Evolutionary conservation across 2,113 vertebrate species (phyloP).

Genomic region (Eudyptes chrysolophus): DNA sequence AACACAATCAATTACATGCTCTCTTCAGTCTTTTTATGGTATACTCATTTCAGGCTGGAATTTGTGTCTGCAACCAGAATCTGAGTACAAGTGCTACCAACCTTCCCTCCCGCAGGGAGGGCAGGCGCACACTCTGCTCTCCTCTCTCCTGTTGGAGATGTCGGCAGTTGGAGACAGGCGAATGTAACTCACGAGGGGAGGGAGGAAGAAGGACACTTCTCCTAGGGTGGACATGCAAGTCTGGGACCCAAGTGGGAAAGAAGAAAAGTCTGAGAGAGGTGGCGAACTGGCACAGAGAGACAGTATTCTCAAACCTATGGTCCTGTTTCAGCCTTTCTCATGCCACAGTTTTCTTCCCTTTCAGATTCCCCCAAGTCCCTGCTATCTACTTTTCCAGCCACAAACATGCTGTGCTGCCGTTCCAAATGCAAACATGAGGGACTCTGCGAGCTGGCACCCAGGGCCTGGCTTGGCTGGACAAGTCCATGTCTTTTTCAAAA

Average conservation of each 20-base stretch:
- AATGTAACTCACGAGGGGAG: not conserved
- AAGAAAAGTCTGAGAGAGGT: not conserved
- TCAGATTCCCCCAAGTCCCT: not conserved
- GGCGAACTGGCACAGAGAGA: not conserved
- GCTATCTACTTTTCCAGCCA: not conserved
- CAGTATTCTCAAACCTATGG: not conserved
- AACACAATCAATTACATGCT: not conserved
- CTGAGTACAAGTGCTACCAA: not conserved
- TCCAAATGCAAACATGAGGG: not conserved
- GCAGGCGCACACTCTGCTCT: not conserved
- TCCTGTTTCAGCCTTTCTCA: not conserved
- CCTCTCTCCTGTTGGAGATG: too few relatives aligned
- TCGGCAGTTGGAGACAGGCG: not conserved
- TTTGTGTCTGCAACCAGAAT: not conserved
- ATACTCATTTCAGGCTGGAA: not conserved
- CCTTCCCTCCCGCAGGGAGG: not conserved
- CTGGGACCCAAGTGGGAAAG: not conserved
- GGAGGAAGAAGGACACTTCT: not conserved
- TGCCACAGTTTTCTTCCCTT: not conserved
- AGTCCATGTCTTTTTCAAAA: fast-evolving
- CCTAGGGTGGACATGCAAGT: not conserved
- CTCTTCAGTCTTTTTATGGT: not conserved
- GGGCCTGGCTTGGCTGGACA: not conserved
- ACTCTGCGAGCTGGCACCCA: too few relatives aligned
- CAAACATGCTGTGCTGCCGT: not conserved